phyloP scores from a whole-genome alignment of 2,797 vertebrate genomes.

The Echeneis naucrates region DNA sequence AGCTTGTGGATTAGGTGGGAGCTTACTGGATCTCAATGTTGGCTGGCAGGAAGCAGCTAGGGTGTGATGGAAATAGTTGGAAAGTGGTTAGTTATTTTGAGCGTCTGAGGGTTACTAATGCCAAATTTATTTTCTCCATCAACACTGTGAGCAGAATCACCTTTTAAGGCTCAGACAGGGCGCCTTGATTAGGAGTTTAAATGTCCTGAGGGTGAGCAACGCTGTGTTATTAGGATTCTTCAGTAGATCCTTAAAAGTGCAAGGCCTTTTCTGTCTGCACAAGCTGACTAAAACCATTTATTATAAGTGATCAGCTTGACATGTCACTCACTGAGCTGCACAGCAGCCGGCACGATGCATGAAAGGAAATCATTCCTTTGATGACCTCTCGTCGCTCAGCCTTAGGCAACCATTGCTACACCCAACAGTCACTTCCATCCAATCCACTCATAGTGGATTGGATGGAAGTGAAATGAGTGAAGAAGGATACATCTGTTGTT shows the following conservation, averaged over 20 bases:
- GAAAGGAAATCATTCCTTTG: conserved; percentile 23
- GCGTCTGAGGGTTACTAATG: background rate
- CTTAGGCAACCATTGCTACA: conserved; percentile 30
- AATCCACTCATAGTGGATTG: too few relatives aligned
- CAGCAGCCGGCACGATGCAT: conserved; percentile 3
- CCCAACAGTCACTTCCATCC: conserved; percentile 39
- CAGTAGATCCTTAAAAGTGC: background rate
- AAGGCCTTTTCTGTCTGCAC: background rate
- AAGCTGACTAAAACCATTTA: background rate
- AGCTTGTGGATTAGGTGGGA: conserved; percentile 19
- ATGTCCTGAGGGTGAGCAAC: too few relatives aligned
- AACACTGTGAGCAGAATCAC: background rate
- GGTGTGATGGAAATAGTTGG: background rate
- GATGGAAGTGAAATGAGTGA: conserved; percentile 17
- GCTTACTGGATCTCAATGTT: conserved; percentile 6
- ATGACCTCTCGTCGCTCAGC: conserved; percentile 28
- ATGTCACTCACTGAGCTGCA: background rate
- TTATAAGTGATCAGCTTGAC: background rate
- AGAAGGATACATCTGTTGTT: conserved; percentile 67
- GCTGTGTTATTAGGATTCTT: background rate
- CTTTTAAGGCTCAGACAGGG: too few relatives aligned
- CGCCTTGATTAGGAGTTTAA: too few relatives aligned
- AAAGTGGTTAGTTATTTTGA: conserved; percentile 2
- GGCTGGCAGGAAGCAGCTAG: conserved; percentile 2
- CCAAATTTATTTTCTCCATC: background rate